Evolutionary conservation across 2,797 vertebrate species (phyloP), one percentile per base, ranked within the genome.

Genomic region (Bovichtus diacanthus): DNA sequence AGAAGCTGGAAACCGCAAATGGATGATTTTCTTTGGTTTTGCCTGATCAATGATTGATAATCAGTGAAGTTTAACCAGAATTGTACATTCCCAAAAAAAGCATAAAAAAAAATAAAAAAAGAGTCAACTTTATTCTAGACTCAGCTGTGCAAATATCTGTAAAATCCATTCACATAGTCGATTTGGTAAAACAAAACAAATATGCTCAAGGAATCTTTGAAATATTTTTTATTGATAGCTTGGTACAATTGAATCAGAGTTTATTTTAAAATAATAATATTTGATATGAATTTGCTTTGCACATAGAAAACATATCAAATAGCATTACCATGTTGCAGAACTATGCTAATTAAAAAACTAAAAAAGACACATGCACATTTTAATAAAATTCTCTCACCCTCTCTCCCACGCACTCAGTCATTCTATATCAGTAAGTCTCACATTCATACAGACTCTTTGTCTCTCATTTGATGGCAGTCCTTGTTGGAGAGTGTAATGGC

Each of bases 401-500:
- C 43, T 41, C 9, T 36, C 10, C 13, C n/a, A 29, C 2, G 72
- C 16, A 23, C 31, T 62, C 50, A 65, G 16, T 46, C 36, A n/a
- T 18, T 51, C 38, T 4, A 5, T 8, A 19, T 70, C 31, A 55
- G n/a, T 67, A 2, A 49, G 5, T 56, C 8, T 47, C 39, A 38
- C 44, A 70, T 59, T 83, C 70, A 82, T 31, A 80, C 81, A 6
- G 36, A 51, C 3, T 77, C 41, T 60, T 85, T 85, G 36, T 87
- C 76, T 55, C 11, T 80, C 19, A 74, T 27, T 64, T 46, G 71
- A 58, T 64, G 46, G 85, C 81, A 91, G 67, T 95, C 93, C 72
- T 92, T 93, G 58, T 93, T 92, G 0, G 90, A 88, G 41, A 94
- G 77, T 3, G 85, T 90, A 46, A 96, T n/a, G 29, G 90, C 87